phyloP scores from a whole-genome alignment of 2,113 vertebrate species.

The Crotalus tigris region DNA sequence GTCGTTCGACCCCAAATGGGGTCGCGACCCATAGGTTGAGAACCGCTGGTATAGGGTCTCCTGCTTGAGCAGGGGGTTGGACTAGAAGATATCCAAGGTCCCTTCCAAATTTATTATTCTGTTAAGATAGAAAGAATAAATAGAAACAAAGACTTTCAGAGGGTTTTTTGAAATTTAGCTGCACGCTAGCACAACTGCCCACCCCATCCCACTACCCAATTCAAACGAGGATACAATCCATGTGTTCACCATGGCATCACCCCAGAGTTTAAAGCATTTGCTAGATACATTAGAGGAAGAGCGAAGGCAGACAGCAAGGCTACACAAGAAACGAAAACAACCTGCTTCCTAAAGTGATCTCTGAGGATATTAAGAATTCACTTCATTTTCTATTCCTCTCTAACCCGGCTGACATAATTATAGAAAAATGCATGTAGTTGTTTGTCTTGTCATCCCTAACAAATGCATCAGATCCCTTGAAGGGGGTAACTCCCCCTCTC shows the following conservation, averaged over 20 bases:
- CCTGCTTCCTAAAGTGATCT: conserved; percentile 51
- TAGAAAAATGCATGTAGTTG: conserved; percentile 66
- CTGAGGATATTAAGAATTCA: conserved; percentile 55
- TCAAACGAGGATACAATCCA: not conserved
- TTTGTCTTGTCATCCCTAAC: conserved; percentile 67
- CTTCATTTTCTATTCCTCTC: conserved; percentile 61
- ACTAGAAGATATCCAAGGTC: no score
- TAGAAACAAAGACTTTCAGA: not conserved
- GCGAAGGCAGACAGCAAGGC: conserved; percentile 41
- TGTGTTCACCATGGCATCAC: conserved; percentile 37
- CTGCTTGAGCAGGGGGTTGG: no score
- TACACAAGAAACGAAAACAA: conserved; percentile 49
- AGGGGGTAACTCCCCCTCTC: conserved; percentile 25
- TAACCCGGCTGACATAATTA: conserved; percentile 65
- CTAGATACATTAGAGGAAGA: conserved; percentile 36
- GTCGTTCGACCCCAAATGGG: no score
- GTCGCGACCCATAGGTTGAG: no score
- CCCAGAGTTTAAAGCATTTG: conserved; percentile 33
- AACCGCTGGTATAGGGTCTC: no score
- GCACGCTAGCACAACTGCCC: not conserved
- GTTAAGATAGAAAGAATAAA: not conserved
- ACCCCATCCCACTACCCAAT: not conserved
- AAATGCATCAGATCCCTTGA: conserved; percentile 67
- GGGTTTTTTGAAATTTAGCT: not conserved
- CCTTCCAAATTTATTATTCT: no score